Percentiles rank a stretch among this genome's conserved stretches.
Conservation (phyloP, 2,797 vertebrate genomes). For the Acropternis orthonyx region DNA sequence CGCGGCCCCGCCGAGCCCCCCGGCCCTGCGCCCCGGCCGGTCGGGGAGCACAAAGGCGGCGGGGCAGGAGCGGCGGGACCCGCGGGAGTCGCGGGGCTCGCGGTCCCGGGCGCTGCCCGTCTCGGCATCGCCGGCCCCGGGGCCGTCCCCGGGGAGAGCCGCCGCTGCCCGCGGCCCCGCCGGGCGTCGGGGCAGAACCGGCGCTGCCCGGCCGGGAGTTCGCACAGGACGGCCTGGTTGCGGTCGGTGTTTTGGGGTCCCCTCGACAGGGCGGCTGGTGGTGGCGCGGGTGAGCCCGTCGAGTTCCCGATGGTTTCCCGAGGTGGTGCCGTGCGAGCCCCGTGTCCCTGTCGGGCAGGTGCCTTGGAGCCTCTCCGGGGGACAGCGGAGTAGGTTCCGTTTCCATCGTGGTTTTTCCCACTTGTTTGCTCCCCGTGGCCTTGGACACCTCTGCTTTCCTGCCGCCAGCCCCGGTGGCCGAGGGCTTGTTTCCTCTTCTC, state of each 20-base stretch:
- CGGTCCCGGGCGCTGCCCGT: not conserved
- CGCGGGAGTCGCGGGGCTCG: not conserved
- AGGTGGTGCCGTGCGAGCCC: not conserved
- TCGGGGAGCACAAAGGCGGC: constrained; percentile 39
- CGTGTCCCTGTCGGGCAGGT: not conserved
- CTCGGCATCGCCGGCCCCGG: not conserved
- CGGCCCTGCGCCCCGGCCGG: not conserved
- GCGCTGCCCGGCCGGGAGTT: not conserved
- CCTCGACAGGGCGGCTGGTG: not conserved
- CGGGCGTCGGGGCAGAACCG: not conserved
- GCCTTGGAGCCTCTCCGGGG: not conserved
- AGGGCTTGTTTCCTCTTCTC: constrained; percentile 44
- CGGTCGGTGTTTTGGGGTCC: not conserved
- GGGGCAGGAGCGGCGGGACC: not conserved
- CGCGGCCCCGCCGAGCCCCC: not conserved
- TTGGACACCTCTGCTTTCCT: not conserved
- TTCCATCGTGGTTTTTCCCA: not conserved
- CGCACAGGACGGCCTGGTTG: not conserved
- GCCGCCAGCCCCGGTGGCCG: not conserved
- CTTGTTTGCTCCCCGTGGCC: not conserved
- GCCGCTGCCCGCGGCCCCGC: not conserved
- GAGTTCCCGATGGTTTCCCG: not conserved
- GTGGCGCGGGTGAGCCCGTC: not conserved
- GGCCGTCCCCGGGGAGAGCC: not conserved
- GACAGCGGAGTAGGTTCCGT: not conserved